Evolutionary conservation across 1,140 invertebrate species (phyloP).

Genomic region (Linepithema humile): DNA sequence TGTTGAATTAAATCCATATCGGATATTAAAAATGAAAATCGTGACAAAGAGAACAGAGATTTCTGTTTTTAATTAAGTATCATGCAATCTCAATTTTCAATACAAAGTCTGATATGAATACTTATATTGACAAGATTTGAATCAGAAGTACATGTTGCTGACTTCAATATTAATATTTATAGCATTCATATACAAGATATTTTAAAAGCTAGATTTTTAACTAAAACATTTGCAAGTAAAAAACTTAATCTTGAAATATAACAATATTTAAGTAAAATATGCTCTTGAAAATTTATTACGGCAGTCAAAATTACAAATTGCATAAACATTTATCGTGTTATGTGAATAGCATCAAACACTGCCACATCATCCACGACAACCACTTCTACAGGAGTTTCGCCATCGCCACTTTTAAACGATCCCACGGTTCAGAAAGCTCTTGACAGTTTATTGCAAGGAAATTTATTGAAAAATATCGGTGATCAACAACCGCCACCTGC

Average conservation of each 20-base stretch:
- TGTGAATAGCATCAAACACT: slow-evolving; percentile 73
- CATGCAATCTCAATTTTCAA: too few species aligned
- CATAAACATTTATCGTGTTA: slow-evolving; percentile 63
- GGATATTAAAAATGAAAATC: too few species aligned
- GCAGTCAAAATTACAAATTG: slow-evolving; percentile 46
- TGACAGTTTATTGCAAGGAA: slow-evolving; percentile 89
- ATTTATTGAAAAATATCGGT: slow-evolving; percentile 86
- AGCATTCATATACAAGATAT: too few species aligned
- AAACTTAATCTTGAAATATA: too few species aligned
- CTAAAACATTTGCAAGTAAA: not conserved
- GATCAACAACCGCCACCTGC: slow-evolving; percentile 71
- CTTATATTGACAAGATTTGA: too few species aligned
- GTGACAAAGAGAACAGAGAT: too few species aligned
- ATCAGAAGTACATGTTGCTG: too few species aligned
- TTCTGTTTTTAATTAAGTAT: too few species aligned
- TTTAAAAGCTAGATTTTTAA: not conserved
- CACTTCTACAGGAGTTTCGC: slow-evolving; percentile 75
- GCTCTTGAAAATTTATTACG: slow-evolving; percentile 31
- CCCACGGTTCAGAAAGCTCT: slow-evolving; percentile 91
- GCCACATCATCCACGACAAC: slow-evolving; percentile 70
- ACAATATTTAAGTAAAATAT: slow-evolving; percentile 51
- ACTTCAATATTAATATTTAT: too few species aligned
- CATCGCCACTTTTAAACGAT: slow-evolving; percentile 88
- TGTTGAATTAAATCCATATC: too few species aligned
- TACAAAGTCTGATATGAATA: too few species aligned